phyloP scores from a whole-genome alignment of 2,113 vertebrate genomes.

The Peromyscus californicus region DNA sequence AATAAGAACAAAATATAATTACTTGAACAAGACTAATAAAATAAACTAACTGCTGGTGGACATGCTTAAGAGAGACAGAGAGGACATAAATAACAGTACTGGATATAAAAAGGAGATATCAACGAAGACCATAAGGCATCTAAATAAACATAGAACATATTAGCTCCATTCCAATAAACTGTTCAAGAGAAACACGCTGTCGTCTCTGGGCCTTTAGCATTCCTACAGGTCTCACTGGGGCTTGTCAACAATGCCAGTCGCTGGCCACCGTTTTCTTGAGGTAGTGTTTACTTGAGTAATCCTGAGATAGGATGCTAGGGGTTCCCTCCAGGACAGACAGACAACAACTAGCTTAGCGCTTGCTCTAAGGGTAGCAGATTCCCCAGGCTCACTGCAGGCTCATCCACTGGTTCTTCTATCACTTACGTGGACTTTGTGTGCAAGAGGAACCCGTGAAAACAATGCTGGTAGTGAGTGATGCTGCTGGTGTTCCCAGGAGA shows the following conservation, averaged over 20 bases:
- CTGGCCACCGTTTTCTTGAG: background rate
- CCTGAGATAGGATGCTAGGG: background rate
- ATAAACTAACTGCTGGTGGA: background rate
- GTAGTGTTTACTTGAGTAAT: background rate
- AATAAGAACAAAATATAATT: constrained; percentile 47
- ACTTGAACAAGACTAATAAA: constrained; percentile 27
- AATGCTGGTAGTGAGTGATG: background rate
- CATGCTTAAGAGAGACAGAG: background rate
- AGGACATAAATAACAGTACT: background rate
- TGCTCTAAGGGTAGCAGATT: background rate
- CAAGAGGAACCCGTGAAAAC: background rate
- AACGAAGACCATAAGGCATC: background rate
- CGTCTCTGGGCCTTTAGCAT: too few species aligned
- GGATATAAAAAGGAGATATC: background rate
- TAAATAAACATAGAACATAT: background rate
- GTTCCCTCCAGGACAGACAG: background rate
- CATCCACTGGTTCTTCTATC: background rate
- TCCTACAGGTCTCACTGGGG: background rate
- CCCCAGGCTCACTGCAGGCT: background rate
- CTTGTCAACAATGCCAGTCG: background rate
- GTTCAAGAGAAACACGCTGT: background rate
- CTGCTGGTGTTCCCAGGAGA: background rate
- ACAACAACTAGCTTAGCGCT: background rate
- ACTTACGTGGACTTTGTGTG: background rate
- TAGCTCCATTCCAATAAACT: background rate